Evolutionary conservation across 2,888 invertebrate genomes (phyloP).

Genomic region (Desoria tigrina): DNA sequence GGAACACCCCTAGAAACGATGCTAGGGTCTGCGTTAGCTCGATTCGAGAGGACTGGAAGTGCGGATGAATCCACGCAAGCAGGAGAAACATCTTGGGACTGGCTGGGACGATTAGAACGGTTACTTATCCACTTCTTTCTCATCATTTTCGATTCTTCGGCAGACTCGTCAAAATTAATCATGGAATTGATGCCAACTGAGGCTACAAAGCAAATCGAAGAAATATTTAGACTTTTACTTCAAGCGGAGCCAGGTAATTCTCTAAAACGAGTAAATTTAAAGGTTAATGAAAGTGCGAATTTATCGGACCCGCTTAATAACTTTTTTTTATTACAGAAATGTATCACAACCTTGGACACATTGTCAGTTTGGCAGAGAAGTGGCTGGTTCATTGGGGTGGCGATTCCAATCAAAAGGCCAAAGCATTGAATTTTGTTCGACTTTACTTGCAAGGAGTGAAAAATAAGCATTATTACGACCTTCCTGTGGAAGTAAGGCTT

Average conservation of each 20-base stretch:
- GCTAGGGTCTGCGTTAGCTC: conserved; percentile 21
- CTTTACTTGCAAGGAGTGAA: conserved; percentile 29
- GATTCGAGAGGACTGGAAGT: conserved; percentile 15
- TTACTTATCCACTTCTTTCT: conserved; percentile 35
- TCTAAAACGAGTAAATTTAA: too few relatives aligned
- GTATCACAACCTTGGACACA: conserved; percentile 31
- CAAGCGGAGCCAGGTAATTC: conserved; percentile 32
- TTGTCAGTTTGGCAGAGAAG: conserved; percentile 32
- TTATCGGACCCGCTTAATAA: too few relatives aligned
- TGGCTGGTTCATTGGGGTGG: conserved; percentile 27
- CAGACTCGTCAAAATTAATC: conserved; percentile 18
- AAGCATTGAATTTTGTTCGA: conserved; percentile 18
- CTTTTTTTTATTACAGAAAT: conserved; percentile 26
- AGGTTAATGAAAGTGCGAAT: too few relatives aligned
- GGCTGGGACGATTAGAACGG: conserved; percentile 29
- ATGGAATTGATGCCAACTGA: conserved; percentile 38
- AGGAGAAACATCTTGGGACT: conserved; percentile 30
- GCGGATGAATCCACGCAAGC: conserved; percentile 25
- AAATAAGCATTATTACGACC: conserved; percentile 20
- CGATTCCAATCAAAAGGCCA: conserved; percentile 16
- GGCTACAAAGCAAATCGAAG: conserved; percentile 24
- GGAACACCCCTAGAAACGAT: too few relatives aligned
- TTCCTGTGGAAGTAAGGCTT: conserved; percentile 27
- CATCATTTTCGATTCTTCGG: conserved; percentile 29
- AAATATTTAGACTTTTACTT: conserved; percentile 30